These are phyloP conservation scores for Andrena minutula DNA, from an alignment of 2,888 invertebrate species.

Conservation along the genomic window DNA sequence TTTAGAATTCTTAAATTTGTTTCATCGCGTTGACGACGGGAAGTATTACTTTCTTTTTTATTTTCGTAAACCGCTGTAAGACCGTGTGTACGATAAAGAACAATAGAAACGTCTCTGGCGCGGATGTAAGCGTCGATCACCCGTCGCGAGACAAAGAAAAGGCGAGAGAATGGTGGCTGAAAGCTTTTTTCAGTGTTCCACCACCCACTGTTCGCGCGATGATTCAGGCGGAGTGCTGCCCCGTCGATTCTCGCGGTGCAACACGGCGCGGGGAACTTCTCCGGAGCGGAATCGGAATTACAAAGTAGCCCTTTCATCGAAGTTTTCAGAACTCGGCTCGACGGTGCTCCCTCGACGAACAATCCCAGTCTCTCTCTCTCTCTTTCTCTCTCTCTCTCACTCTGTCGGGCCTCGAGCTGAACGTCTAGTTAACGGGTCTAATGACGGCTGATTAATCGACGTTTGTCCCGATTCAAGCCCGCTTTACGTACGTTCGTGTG, in stretches of 20 bases:
- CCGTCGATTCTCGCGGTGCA: constrained; percentile 36
- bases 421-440: background rate
- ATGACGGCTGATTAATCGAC: constrained; percentile 17
- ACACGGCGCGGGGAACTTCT: background rate
- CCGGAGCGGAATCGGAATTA: background rate
- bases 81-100: background rate
- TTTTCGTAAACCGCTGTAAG: background rate
- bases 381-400: too few relatives aligned
- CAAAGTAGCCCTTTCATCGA: background rate
- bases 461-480: too few relatives aligned
- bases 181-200: constrained; percentile 58
- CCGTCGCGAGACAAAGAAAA: constrained; percentile 35
- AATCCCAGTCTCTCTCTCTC: too few relatives aligned
- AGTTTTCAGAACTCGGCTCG: background rate
- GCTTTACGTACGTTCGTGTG: background rate
- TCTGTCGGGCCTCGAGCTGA: background rate
- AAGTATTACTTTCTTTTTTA: background rate
- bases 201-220: constrained; percentile 43
- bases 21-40: background rate
- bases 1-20: constrained; percentile 4
- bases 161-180: constrained; percentile 46
- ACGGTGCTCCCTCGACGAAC: too few relatives aligned
- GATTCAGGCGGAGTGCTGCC: constrained; percentile 29
- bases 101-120: constrained; percentile 25
- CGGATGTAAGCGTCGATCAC: constrained; percentile 45